Conservation (phyloP, 2,113 vertebrate genomes). For the Haemorhous mexicanus region DNA sequence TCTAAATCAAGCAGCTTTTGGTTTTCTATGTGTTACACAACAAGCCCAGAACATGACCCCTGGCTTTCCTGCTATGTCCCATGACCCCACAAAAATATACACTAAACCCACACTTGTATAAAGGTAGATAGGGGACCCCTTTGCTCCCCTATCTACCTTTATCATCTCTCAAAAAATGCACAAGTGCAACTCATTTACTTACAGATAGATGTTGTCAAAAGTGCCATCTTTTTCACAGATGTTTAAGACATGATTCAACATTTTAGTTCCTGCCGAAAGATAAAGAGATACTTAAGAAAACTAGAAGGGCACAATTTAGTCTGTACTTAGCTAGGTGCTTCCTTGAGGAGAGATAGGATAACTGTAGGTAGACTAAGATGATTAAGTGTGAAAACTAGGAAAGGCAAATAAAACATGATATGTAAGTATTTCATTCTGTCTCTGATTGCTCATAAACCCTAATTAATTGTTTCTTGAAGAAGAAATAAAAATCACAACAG, state of each 20-base stretch:
- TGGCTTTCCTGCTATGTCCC: neutral
- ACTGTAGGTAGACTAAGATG: neutral
- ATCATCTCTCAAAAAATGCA: neutral
- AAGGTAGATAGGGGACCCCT: too few species aligned
- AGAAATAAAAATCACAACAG: neutral
- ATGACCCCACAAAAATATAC: neutral
- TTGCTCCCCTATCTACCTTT: neutral
- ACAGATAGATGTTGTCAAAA: slow-evolving; percentile 99
- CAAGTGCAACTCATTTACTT: slow-evolving; percentile 67
- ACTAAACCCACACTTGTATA: neutral
- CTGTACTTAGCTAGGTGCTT: neutral
- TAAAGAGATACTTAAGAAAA: slow-evolving; percentile 30
- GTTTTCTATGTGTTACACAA: neutral
- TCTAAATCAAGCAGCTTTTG: neutral
- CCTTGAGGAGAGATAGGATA: neutral
- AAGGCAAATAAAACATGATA: neutral
- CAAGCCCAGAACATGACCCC: neutral
- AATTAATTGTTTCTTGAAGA: neutral
- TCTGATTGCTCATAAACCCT: neutral
- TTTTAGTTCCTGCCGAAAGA: slow-evolving; percentile 90
- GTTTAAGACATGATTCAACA: slow-evolving; percentile 99
- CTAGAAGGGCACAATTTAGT: neutral
- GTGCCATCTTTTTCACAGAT: slow-evolving; percentile 99
- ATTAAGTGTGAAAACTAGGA: neutral
- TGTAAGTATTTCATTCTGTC: neutral